Evolutionary conservation across 1,140 invertebrate genomes (phyloP).

Genomic region (Aphis craccivora): DNA sequence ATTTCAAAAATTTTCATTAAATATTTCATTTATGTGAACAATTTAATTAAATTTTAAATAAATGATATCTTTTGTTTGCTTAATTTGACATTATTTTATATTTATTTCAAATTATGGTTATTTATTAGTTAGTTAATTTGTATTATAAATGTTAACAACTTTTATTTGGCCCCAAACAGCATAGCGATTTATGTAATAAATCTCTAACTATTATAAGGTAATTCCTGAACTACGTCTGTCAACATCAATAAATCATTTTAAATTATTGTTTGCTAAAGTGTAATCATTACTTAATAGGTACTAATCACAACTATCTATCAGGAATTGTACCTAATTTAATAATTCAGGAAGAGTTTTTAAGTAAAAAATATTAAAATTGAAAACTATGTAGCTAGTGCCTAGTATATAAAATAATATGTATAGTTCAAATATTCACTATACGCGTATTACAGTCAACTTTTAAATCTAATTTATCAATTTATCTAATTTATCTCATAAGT

Average conservation of each 20-base stretch:
- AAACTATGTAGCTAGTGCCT: too few relatives aligned
- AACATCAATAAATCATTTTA: neutral
- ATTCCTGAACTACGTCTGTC: neutral
- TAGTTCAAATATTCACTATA: too few relatives aligned
- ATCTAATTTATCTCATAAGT: too few relatives aligned
- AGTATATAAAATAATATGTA: too few relatives aligned
- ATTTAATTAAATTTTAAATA: neutral
- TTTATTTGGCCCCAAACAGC: neutral
- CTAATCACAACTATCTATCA: neutral
- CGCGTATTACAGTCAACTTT: too few relatives aligned
- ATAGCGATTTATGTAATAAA: neutral
- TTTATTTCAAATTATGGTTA: neutral
- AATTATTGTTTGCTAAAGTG: neutral
- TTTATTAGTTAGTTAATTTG: neutral
- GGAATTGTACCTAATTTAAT: neutral
- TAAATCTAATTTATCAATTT: too few relatives aligned
- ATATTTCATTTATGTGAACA: neutral
- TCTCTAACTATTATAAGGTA: neutral
- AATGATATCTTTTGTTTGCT: neutral
- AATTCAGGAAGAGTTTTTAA: neutral
- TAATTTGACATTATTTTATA: neutral
- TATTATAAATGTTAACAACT: neutral
- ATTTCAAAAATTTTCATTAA: neutral
- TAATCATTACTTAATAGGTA: neutral
- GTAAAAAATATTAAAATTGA: neutral